Evolutionary conservation across 1,140 invertebrate genomes (phyloP), one percentile per base, ranked within the genome.

Genomic region (Leptopilina clavipes): DNA sequence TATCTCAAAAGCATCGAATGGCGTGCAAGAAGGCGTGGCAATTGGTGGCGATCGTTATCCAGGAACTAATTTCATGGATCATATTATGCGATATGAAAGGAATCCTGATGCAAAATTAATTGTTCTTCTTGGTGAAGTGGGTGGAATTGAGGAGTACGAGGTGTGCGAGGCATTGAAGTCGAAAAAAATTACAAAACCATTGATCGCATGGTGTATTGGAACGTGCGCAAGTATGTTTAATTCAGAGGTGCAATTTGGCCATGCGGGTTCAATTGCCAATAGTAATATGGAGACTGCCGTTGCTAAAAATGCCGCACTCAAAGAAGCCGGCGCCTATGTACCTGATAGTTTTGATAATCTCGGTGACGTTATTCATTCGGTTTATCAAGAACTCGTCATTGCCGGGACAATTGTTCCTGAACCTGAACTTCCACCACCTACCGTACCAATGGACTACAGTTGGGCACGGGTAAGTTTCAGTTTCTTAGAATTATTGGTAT

Each of bases 31-130:
- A 89, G 99, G 99, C 10, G 96, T 99, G 1, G 99, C 99, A 25
- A 99, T 99, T 84, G 99, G 99, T n/a, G 99, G 99, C 1, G 99
- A 99, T 91, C 93, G 98, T 79, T 99, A 99, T 90, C 98, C 99
- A 0, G 98, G 98, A 6, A 98, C 97, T 9, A 99, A 97, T 0
- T 99, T 99, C 90, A 98, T 99, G 93, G 98, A 99, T 90, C 98
- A 99, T 85, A 95, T 99, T 79, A 90, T 98, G 85, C 94, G 98
- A 92, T 95, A 94, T 84, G 94, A 95, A 88, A 91, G 92, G 0
- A 94, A 95, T 86, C 93, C 93, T 0, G 93, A 95, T 80, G 93
- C 97, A 5, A 99, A 99, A 87, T 96, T 99, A 94, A 94, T 99
- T 84, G 96, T 99, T 7, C 88, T 99, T 0, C 91, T 99, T 18